These are phyloP conservation scores for Anarrhichthys ocellatus DNA, from an alignment of 2,113 vertebrate genomes.

Conservation along the genomic window DNA sequence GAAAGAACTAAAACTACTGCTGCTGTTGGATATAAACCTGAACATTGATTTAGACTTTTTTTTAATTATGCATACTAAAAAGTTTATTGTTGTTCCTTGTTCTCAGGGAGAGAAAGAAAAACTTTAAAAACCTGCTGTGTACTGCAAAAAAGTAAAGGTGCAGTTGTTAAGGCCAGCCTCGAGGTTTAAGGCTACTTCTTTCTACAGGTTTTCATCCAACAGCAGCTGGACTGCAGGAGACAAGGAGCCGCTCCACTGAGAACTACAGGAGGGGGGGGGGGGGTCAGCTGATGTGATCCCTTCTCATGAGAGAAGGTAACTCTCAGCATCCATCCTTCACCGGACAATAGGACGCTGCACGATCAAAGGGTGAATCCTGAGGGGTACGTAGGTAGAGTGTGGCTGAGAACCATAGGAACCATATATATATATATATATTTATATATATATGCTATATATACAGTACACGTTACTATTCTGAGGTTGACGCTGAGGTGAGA, in stretches of 20 bases:
- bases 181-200: constrained; percentile 57
- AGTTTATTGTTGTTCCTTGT: neutral
- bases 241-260: constrained; percentile 31
- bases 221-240: constrained; percentile 46
- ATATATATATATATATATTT: neutral
- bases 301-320: constrained; percentile 5
- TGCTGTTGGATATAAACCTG: constrained; percentile 56
- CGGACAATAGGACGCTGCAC: constrained; percentile 48
- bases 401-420: constrained; percentile 71
- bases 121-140: neutral
- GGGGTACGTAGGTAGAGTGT: constrained; percentile 38
- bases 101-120: constrained; percentile 1
- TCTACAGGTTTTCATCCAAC: constrained; percentile 37
- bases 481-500: constrained; percentile 76
- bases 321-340: constrained; percentile 16
- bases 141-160: constrained; percentile 17
- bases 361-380: constrained; percentile 45
- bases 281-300: neutral
- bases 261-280: constrained; percentile 16
- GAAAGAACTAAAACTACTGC: constrained; percentile 2
- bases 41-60: neutral
- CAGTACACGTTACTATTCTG: constrained; percentile 72
- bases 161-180: constrained; percentile 1
- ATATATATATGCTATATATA: constrained; percentile 57
- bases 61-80: constrained; percentile 16